Percentiles rank a stretch among this genome's conserved stretches.
Evolutionary conservation across 2,888 invertebrate species (phyloP).

Genomic region (Callyntrura sp.): DNA sequence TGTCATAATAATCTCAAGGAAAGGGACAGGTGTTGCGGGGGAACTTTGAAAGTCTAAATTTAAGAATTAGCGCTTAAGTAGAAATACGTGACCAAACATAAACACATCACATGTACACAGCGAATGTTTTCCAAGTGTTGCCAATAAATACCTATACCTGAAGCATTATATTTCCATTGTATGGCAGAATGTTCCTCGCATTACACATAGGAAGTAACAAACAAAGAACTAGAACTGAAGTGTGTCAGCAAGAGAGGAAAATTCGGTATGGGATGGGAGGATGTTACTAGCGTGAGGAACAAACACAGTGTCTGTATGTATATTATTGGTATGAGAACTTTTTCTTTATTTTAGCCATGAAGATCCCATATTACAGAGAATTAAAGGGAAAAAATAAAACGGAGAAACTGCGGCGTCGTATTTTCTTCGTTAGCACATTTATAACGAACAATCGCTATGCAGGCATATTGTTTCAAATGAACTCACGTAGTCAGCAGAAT

Average conservation of each 20-base stretch:
- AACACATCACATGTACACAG: too few relatives aligned
- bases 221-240: too few relatives aligned
- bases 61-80: conserved; percentile 12
- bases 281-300: background rate
- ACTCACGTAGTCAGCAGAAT: conserved; percentile 2
- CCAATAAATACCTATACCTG: too few relatives aligned
- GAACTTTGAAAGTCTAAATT: background rate
- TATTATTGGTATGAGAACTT: background rate
- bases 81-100: background rate
- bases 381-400: background rate
- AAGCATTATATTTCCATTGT: too few relatives aligned
- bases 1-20: background rate
- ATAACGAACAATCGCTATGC: background rate
- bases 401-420: background rate
- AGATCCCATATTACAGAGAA: background rate
- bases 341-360: background rate
- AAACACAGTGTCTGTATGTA: too few relatives aligned
- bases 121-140: too few relatives aligned
- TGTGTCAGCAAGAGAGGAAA: too few relatives aligned
- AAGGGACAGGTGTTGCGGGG: conserved; percentile 17
- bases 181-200: too few relatives aligned
- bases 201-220: too few relatives aligned
- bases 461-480: conserved; percentile 34
- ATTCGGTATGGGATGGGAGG: background rate
- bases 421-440: background rate